A percentile compares a stretch with the other conserved stretches of the same genome.
phyloP scores from a whole-genome alignment of 2,888 invertebrate genomes.

The Chironomus tentans region DNA sequence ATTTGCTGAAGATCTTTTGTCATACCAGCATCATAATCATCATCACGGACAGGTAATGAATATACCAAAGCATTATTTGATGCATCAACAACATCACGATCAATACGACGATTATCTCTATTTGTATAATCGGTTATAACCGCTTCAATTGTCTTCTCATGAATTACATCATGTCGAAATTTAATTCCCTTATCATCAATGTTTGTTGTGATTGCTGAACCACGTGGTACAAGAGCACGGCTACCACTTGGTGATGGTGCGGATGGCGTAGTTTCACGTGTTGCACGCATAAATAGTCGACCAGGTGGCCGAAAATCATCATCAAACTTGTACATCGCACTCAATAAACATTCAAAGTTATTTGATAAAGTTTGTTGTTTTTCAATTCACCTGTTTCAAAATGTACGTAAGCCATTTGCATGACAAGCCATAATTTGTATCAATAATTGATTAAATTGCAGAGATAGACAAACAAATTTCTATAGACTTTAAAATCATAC shows the following conservation, averaged over 20 bases:
- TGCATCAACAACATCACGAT: conserved; percentile 25
- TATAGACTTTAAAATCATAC: too few relatives aligned
- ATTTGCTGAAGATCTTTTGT: conserved; percentile 50
- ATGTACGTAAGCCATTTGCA: too few relatives aligned
- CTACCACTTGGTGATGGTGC: conserved; percentile 20
- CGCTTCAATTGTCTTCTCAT: conserved; percentile 48
- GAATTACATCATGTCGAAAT: conserved; percentile 47
- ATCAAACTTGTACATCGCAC: conserved; percentile 34
- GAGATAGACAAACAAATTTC: too few relatives aligned
- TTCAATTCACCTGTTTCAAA: too few relatives aligned
- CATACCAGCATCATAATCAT: conserved; percentile 2
- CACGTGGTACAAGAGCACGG: conserved; percentile 32
- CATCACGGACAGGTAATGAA: conserved; percentile 9
- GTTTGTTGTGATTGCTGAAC: conserved; percentile 55
- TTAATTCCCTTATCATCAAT: conserved; percentile 40
- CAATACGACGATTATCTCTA: conserved; percentile 23
- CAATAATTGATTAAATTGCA: too few relatives aligned
- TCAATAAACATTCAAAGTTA: too few relatives aligned
- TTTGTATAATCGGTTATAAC: conserved; percentile 43
- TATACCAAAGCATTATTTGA: conserved; percentile 43
- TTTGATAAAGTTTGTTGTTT: too few relatives aligned
- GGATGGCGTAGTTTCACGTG: conserved; percentile 31
- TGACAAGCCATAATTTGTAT: too few relatives aligned
- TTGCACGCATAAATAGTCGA: conserved; percentile 35
- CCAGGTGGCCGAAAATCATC: conserved; percentile 34